Percentiles rank a stretch among this genome's conserved stretches.
Conservation (phyloP, 2,888 invertebrate genomes). For the Rhogogaster chlorosoma region DNA sequence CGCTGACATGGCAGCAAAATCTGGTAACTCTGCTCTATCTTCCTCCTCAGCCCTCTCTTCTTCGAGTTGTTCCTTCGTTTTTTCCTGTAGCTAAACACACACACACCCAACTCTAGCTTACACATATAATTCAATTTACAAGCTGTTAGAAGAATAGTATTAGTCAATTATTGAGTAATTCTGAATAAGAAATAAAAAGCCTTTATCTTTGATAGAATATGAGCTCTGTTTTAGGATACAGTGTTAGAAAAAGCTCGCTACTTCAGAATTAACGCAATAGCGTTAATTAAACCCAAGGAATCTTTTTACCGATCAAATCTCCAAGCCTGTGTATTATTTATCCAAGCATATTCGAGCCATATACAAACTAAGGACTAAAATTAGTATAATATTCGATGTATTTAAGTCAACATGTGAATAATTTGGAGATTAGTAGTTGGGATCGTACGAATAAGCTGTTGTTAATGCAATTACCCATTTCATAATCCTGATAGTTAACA, state of each 20-base stretch:
- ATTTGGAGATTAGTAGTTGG: not conserved
- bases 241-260: slow-evolving; percentile 22
- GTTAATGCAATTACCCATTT: not conserved
- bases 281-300: not conserved
- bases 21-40: slow-evolving; percentile 77
- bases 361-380: not conserved
- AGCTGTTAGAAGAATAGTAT: slow-evolving; percentile 25
- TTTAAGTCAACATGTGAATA: not conserved
- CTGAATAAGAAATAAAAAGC: not conserved
- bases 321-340: not conserved
- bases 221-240: not conserved
- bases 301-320: not conserved
- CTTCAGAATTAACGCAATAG: not conserved
- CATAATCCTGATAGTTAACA: not conserved
- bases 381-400: not conserved
- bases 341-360: not conserved
- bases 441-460: not conserved
- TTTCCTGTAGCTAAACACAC: slow-evolving; percentile 67
- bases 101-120: slow-evolving; percentile 59
- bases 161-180: not conserved
- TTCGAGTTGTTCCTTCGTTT: slow-evolving; percentile 77
- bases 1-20: slow-evolving; percentile 78
- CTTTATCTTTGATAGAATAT: not conserved
- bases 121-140: slow-evolving; percentile 39
- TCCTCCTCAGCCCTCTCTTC: slow-evolving; percentile 77